These are phyloP conservation scores for Mesorhabditis belari DNA, from an alignment of 2,888 invertebrate genomes.

Conservation along the genomic window DNA sequence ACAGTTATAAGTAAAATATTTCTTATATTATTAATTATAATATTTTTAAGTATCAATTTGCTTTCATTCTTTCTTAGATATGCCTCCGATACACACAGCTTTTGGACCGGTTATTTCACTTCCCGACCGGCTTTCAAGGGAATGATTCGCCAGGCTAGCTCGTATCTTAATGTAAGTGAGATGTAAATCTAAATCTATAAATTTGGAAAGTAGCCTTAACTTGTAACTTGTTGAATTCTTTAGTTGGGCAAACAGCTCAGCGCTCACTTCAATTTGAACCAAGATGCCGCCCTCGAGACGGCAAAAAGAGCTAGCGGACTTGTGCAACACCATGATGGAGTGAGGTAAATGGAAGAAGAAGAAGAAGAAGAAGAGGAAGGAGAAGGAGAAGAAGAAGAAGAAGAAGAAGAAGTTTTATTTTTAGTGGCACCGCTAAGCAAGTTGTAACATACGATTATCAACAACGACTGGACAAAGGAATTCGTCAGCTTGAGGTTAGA, in stretches of 20 bases:
- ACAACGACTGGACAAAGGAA: constrained; percentile 66
- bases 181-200: background rate
- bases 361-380: no score
- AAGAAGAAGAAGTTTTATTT: no score
- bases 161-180: constrained; percentile 55
- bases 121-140: constrained; percentile 58
- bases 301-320: constrained; percentile 54
- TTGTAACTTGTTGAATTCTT: background rate
- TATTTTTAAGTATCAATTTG: constrained; percentile 44
- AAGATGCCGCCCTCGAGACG: constrained; percentile 53
- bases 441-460: constrained; percentile 78
- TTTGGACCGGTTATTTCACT: constrained; percentile 77
- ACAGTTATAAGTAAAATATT: no score
- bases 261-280: constrained; percentile 41
- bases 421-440: constrained; percentile 57
- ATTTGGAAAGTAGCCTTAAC: background rate
- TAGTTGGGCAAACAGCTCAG: constrained; percentile 54
- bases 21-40: constrained; percentile 12
- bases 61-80: constrained; percentile 38
- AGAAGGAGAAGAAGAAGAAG: no score
- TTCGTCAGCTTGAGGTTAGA: constrained; percentile 51
- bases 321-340: constrained; percentile 81
- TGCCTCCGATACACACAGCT: constrained; percentile 74
- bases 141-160: constrained; percentile 55
- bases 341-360: constrained; percentile 62